Base-by-base conservation (phyloP, 1,140 invertebrate genomes). In the Zaprionus ghesquierei region DNA sequence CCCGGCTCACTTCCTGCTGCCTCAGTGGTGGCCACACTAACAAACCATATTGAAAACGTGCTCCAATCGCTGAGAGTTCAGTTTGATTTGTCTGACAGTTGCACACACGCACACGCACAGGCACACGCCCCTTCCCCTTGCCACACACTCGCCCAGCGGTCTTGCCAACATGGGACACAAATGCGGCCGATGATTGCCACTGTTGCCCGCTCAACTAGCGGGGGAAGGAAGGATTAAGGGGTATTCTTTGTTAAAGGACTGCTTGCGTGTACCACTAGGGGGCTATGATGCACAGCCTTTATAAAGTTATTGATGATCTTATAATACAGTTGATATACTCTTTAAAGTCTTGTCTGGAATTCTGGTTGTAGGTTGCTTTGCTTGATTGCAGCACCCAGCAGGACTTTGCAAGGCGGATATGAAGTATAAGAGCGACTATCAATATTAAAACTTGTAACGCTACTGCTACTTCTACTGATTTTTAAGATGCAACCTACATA, bases 41-140 rank as follows among this genome's bases (percentile, higher is more conserved):
- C 81, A 86, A 86, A 86, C 82, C 82, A 86, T 86, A 87, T 86
- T 87, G 82, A 86, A 86, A 81, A 86, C 81, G 82, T 87, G 79
- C 79, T 87, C 75, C 75, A 86, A 78, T 81, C 81, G 81, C 75
- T 86, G 76, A 77, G 81, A 75, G 77, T 81, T 87, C 38, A 75
- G 82, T 86, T 87, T 86, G 82, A 86, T 87, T 86, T 86, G 82
- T 70, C 79, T 82, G 82, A 87, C 82, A 86, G 64, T 70, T 77
- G 61, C 63, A 62, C 49, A 54, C 77, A 58, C 44, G 31, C 35
- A 35, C 59, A 54, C 75, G n/a, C 35, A 41, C 35, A 41, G n/a
- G 5, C 41, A 22, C 3, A 22, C 18, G 22, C 41, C 20, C n/a
- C n/a, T n/a, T n/a, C 18, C 41, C 18, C 8, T 22, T 41, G 35